Base-by-base conservation (phyloP, 35 echinoderm and acorn worm species). In the Ophioderma brevispina region DNA sequence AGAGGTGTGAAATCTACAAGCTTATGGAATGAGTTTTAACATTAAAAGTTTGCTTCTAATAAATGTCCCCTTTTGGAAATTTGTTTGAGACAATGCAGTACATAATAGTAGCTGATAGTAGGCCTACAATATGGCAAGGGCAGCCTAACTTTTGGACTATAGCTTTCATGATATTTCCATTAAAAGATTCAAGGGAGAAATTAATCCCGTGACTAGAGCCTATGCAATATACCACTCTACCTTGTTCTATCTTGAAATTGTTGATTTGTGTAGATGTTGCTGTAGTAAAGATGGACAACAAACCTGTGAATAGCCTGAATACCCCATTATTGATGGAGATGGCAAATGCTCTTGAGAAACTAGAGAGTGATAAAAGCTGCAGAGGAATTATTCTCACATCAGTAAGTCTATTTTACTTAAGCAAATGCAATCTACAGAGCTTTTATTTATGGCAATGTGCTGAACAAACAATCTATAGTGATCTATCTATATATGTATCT, bases 311-410 rank as follows among this genome's bases (percentile, higher is more conserved):
- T 63, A 79, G 92, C 37, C 76, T 94, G 21, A 94, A 75, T 55
- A 94, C 78, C 76, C 36, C 79, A 21, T 75, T 94, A 33, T 38
- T 94, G 36, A 88, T 75, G 33, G 92, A 90, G 80, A 39, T 94
- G 36, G 78, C 43, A 55, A 85, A 59, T 42, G 56, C 75, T 5
- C 38, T 94, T 8, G 87, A 94, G 37, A 89, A 94, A 38, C 37
- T 94, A 39, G 92, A 94, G 35, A 82, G 46, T 31, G 76, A 94
- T 38, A 36, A 25, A 25, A 88, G 43, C 35, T 85, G 76, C 36
- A 81, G 88, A 36, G 92, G 92, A n/a, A 76, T 94, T 13, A 94
- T 94, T 28, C 50, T 94, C 14, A 94, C 92, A 80, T 94, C 92
- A 31, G 92, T 94, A 55, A 86, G 85, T 46, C 17, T 4, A 46